Evolutionary conservation across 2,797 vertebrate species (phyloP).

Genomic region (Sphenodon punctatus): DNA sequence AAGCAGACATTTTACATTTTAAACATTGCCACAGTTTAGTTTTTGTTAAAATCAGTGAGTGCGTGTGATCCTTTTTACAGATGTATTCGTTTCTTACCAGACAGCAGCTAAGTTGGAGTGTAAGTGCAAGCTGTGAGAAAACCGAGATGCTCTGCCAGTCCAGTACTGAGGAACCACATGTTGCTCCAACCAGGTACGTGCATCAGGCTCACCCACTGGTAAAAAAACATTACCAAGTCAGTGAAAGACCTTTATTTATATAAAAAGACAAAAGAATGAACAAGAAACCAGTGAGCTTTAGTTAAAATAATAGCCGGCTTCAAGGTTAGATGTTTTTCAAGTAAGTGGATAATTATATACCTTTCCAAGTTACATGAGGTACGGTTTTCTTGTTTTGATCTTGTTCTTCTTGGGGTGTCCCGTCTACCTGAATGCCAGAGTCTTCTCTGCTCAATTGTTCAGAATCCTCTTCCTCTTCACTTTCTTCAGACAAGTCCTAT

Average conservation of each 20-base stretch:
- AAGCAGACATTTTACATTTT: too few relatives aligned
- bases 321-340: not conserved
- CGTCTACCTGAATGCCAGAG: constrained; percentile 95
- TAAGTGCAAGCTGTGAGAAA: constrained; percentile 92
- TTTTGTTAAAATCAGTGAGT: not conserved
- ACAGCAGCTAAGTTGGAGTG: constrained; percentile 94
- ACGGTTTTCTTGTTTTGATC: constrained; percentile 82
- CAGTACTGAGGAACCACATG: constrained; percentile 92
- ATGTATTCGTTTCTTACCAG: constrained; percentile 81
- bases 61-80: not conserved
- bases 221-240: fast-evolving
- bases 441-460: constrained; percentile 94
- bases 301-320: not conserved
- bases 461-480: constrained; percentile 88
- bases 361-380: constrained; percentile 83
- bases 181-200: constrained; percentile 90
- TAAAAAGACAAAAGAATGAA: too few relatives aligned
- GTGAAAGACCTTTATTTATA: not conserved
- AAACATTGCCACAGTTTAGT: not conserved
- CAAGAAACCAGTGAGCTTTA: too few relatives aligned
- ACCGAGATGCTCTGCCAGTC: constrained; percentile 83
- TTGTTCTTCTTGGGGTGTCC: constrained; percentile 91
- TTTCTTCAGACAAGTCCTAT: constrained; percentile 94
- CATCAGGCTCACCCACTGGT: constrained; percentile 85
- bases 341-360: constrained; percentile 61